Percentiles rank a stretch among this genome's conserved stretches.
These are phyloP conservation scores for Luidia sarsii DNA, from an alignment of 53 echinoderm and acorn worm genomes.

Conservation along the genomic window DNA sequence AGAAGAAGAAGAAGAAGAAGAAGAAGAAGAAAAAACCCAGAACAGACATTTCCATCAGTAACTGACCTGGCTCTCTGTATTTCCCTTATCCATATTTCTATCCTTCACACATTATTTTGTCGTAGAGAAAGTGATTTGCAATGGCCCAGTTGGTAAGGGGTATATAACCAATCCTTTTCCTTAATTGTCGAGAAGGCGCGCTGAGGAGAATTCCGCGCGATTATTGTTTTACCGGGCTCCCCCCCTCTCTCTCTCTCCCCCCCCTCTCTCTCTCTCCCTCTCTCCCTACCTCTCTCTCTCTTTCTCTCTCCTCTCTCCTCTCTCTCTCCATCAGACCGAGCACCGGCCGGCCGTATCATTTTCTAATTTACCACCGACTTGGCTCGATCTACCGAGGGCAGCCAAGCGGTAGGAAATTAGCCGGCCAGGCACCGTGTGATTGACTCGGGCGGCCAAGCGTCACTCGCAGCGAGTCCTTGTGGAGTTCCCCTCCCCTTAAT, in stretches of 20 bases:
- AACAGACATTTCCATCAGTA: too few relatives aligned
- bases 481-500: constrained; percentile 16
- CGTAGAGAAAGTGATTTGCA: constrained; percentile 16
- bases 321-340: too few relatives aligned
- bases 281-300: too few relatives aligned
- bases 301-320: too few relatives aligned
- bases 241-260: too few relatives aligned
- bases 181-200: constrained; percentile 43
- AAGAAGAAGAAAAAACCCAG: too few relatives aligned
- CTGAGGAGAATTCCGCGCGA: constrained; percentile 31
- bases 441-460: constrained; percentile 52
- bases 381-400: constrained; percentile 48
- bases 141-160: constrained; percentile 21
- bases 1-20: too few relatives aligned
- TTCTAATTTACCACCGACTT: constrained; percentile 57
- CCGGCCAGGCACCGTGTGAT: constrained; percentile 38
- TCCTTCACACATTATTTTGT: background rate
- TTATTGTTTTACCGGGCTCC: constrained; percentile 44
- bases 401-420: constrained; percentile 44
- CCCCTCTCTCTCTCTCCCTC: too few relatives aligned
- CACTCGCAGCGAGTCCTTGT: background rate
- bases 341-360: constrained; percentile 59
- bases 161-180: background rate
- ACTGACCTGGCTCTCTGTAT: too few relatives aligned
- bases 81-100: background rate